Evolutionary conservation across 2,113 vertebrate genomes (phyloP).

Genomic region (Cercopithecus mona): DNA sequence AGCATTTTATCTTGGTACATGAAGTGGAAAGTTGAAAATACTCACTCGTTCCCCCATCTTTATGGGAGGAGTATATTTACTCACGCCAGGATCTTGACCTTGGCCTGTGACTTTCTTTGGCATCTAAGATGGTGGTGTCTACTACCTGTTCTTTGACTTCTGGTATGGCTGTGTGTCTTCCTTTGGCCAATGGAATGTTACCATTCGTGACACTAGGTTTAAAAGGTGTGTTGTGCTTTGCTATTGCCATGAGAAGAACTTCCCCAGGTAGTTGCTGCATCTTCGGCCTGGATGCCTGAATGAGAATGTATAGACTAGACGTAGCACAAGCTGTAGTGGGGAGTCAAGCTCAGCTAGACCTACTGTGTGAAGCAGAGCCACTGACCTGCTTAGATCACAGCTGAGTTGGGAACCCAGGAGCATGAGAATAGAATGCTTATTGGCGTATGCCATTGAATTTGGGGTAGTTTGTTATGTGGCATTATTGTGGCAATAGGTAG

Average conservation of each 20-base stretch:
- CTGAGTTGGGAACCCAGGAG: not conserved
- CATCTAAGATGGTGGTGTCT: not conserved
- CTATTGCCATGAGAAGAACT: not conserved
- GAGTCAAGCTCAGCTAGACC: not conserved
- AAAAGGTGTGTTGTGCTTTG: not conserved
- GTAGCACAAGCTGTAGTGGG: not conserved
- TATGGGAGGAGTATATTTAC: not conserved
- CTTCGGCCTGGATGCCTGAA: not conserved
- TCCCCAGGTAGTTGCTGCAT: not conserved
- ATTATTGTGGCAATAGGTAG: not conserved
- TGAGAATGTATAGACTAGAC: not conserved
- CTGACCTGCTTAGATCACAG: not conserved
- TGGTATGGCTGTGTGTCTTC: not conserved
- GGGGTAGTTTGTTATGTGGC: not conserved
- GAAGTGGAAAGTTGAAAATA: not conserved
- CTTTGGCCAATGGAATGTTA: not conserved
- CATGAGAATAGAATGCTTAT: not conserved
- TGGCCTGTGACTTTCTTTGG: not conserved
- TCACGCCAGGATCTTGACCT: not conserved
- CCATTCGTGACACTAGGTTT: not conserved
- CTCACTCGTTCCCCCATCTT: not conserved
- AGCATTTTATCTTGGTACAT: not conserved
- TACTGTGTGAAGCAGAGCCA: not conserved
- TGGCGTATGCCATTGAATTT: not conserved
- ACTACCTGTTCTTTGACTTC: not conserved